phyloP scores from a whole-genome alignment of 2,113 vertebrate species.

The Cynoglossus semilaevis region DNA sequence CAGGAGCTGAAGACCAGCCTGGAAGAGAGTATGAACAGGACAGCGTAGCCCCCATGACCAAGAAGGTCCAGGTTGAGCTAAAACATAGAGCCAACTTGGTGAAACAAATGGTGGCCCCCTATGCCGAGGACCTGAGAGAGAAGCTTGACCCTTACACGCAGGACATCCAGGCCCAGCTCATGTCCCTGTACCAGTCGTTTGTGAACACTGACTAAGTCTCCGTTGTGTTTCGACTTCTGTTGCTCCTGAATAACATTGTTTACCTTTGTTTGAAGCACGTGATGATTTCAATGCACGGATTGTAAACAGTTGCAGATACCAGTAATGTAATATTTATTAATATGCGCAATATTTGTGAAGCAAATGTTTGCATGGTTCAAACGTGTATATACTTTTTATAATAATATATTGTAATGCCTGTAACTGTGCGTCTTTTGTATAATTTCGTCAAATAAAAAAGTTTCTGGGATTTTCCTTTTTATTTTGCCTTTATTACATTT shows the following conservation, averaged over 20 bases:
- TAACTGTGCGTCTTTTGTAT: neutral
- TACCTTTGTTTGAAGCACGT: conserved; percentile 32
- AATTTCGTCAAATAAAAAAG: no score
- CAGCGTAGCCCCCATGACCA: conserved; percentile 64
- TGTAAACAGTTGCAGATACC: conserved; percentile 26
- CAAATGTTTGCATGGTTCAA: conserved; percentile 39
- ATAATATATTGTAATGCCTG: conserved; percentile 39
- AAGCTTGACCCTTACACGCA: conserved; percentile 67
- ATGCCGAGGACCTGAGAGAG: conserved; percentile 64
- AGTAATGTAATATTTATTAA: conserved; percentile 58
- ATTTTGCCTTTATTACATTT: no score
- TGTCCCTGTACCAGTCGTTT: conserved; percentile 61
- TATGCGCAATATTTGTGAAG: conserved; percentile 15
- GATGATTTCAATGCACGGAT: conserved; percentile 24
- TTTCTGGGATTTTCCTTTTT: no score
- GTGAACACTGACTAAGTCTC: conserved; percentile 52
- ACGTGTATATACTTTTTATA: conserved; percentile 62
- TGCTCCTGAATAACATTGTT: conserved; percentile 6
- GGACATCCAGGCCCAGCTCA: conserved; percentile 62
- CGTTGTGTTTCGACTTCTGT: neutral
- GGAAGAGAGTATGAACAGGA: conserved; percentile 66
- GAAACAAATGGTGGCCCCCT: conserved; percentile 68
- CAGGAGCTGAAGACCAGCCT: conserved; percentile 64
- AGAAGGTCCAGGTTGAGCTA: conserved; percentile 64
- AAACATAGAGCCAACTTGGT: conserved; percentile 55